Evolutionary conservation across 2,797 vertebrate genomes (phyloP).

Genomic region (Urophycis tenuis): DNA sequence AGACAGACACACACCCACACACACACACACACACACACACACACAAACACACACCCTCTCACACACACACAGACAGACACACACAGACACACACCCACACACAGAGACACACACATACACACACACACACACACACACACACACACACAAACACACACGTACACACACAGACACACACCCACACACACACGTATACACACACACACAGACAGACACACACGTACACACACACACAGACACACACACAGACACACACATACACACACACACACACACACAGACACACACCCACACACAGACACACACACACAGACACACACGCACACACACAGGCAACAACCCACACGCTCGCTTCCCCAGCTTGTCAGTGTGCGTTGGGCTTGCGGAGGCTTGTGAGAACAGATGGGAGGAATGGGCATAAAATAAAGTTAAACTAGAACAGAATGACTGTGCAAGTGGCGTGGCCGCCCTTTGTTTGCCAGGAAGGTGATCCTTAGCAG

Average conservation of each 20-base stretch:
- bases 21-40: slow-evolving; percentile 14
- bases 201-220: slow-evolving; percentile 29
- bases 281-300: slow-evolving; percentile 43
- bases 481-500: slow-evolving; percentile 98
- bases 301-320: slow-evolving; percentile 34
- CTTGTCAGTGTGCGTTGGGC: slow-evolving; percentile 73
- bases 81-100: slow-evolving; percentile 40
- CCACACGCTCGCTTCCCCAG: slow-evolving; percentile 72
- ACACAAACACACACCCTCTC: not conserved
- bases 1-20: slow-evolving; percentile 46
- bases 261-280: slow-evolving; percentile 26
- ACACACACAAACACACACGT: slow-evolving; percentile 15
- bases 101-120: slow-evolving; percentile 11
- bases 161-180: slow-evolving; percentile 7
- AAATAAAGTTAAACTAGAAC: slow-evolving; percentile 87
- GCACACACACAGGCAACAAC: slow-evolving; percentile 46
- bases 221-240: not conserved
- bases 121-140: too few species aligned
- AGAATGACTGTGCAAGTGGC: slow-evolving; percentile 85
- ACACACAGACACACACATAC: not conserved
- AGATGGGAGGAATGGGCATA: slow-evolving; percentile 79
- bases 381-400: slow-evolving; percentile 72
- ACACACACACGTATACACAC: slow-evolving; percentile 5
- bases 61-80: slow-evolving; percentile 34
- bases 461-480: slow-evolving; percentile 94